Evolutionary conservation across 2,113 vertebrate genomes (phyloP).

Genomic region (Coptodon bakossiorum): DNA sequence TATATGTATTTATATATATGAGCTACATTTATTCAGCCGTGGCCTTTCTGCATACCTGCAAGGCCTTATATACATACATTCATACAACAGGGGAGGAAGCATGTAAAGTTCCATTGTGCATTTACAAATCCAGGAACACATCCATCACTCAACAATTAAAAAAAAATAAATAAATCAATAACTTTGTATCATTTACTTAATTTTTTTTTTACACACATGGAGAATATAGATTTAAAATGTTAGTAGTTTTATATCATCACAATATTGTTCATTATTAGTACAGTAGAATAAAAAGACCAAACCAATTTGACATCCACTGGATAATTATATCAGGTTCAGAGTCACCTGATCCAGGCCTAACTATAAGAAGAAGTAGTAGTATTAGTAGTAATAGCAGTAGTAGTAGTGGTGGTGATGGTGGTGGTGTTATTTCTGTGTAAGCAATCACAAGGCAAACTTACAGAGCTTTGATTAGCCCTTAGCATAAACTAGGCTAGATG

Average conservation of each 20-base stretch:
- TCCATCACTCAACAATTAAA: background rate
- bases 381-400: background rate
- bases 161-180: background rate
- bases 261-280: background rate
- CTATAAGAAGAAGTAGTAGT: background rate
- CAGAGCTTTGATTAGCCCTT: background rate
- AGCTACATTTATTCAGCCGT: constrained; percentile 29
- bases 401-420: rapidly evolving
- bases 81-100: background rate
- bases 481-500: background rate
- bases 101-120: background rate
- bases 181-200: background rate
- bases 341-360: background rate
- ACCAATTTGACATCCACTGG: background rate
- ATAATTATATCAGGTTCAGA: background rate
- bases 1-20: constrained; percentile 9
- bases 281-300: background rate
- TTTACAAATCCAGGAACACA: background rate
- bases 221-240: background rate
- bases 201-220: background rate
- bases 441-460: background rate
- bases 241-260: background rate
- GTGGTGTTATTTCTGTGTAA: background rate
- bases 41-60: constrained; percentile 20
- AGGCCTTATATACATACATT: background rate